Evolutionary conservation across 2,797 vertebrate species (phyloP), one percentile per base, ranked within the genome.

Genomic region (Helarctos malayanus): DNA sequence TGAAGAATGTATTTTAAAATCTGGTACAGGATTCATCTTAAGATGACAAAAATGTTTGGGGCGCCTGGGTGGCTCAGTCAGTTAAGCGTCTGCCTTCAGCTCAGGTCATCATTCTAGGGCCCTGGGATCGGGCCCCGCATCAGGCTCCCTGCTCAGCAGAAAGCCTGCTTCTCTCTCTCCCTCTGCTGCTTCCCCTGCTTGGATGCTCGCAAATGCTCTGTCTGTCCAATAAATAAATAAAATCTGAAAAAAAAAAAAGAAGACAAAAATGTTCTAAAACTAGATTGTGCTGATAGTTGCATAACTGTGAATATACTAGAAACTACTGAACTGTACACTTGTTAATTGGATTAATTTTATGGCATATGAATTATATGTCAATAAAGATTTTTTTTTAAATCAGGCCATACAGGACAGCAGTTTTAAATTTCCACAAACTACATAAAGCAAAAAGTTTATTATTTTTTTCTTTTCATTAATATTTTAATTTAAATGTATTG

Each of bases 381-480:
- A 61, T 73, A 85, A 80, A 27, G 25, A 54, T 73, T 27, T 57
- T 82, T 82, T 57, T 92, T 69, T 63, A 29, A 89, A 89, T n/a
- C 9, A 75, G 10, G 41, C 21, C 59, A 85, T 78, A 71, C 3
- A 88, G 49, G 27, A 82, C 82, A 57, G 2, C 21, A 68, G 18
- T 61, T 95, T 97, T 95, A 93, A 93, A 25, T 71, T 89, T 56
- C 35, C 27, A 71, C 5, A n/a, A 80, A 29, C 41, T 69, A 16
- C 27, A 69, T 45, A 38, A 86, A 89, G 8, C 6, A 78, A 85
- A 87, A 85, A 15, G 65, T 27, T 92, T 85, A 88, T 49, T 93
- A 45, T 47, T 85, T 41, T 41, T 41, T 41, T 41, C 41, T 41
- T 41, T 41, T 41, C 38, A 38, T 38, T 41, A 41, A 41, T 41